Base-by-base conservation (phyloP, 2,888 invertebrate genomes). In the Euzophera pinguis region DNA sequence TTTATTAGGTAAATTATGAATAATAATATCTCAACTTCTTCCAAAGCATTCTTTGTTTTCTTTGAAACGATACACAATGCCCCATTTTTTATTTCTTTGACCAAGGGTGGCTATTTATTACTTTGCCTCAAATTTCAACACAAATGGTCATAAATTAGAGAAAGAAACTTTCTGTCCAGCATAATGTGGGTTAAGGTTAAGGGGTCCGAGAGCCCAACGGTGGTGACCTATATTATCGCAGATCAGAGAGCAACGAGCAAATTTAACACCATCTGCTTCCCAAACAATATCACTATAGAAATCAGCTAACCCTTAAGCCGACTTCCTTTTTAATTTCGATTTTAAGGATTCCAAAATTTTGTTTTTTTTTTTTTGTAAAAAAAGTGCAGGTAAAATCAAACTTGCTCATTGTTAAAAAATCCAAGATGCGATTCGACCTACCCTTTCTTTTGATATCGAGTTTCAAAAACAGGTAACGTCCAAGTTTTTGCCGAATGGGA, bases 381-480 rank as follows among this genome's bases (percentile, higher is more conserved):
- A 83, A 82, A 78, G 66, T 52, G 50, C 81, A 81, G 81, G 84
- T 84, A 81, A 77, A 71, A 64, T 64, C 61, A 63, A 63, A 64
- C 70, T 67, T 57, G 64, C 59, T 63, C 61, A 71, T 69, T 71
- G 65, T 70, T 63, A 80, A 81, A 84, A 82, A 78, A 73, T 57
- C 52, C 69, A 68, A 67, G 72, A 65, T 73, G 73, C 77, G 78
- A 80, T 73, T 76, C 80, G 74, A 74, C 73, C 78, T 86, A 90
- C 89, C 89, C 89, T 83, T 90, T 90, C 88, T 81, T 82, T 83
- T 78, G 63, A 78, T 83, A 77, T 90, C 87, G 69, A 79, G 81
- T 89, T 89, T 86, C 90, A 86, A 73, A 74, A 87, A 89, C 90
- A 90, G 90, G 90, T 90, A 90, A 87, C 65, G 75, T 80, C 73